Percentiles rank a stretch among this genome's conserved stretches.
Conservation (phyloP, 2,113 vertebrate genomes). For the Macquaria australasica region DNA sequence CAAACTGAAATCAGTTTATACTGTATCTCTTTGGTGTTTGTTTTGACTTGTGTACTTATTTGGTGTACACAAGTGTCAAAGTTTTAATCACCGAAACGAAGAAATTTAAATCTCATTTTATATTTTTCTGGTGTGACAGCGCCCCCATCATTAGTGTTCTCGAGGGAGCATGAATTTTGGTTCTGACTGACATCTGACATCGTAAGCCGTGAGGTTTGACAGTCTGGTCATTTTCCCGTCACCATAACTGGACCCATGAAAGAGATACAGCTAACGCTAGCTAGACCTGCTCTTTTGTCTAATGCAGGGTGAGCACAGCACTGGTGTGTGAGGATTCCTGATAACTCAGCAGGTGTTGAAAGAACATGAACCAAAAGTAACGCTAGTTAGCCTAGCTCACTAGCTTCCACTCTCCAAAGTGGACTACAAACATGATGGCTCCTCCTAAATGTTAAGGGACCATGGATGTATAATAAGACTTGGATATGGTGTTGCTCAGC, state of each 20-base stretch:
- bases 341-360: background rate
- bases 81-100: too few relatives aligned
- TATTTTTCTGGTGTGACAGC: background rate
- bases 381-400: background rate
- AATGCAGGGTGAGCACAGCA: too few relatives aligned
- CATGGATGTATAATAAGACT: too few relatives aligned
- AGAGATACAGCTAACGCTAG: background rate
- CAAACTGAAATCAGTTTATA: background rate
- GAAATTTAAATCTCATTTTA: background rate
- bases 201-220: too few relatives aligned
- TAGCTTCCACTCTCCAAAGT: background rate
- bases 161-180: background rate
- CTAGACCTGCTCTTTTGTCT: background rate
- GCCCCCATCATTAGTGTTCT: background rate
- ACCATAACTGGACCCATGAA: background rate
- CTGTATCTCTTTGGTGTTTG: background rate
- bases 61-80: background rate
- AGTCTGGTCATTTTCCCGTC: background rate
- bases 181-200: background rate
- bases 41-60: background rate
- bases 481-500: too few relatives aligned
- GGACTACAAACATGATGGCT: background rate
- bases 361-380: background rate
- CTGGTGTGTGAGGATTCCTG: background rate
- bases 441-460: background rate